phyloP scores from a whole-genome alignment of 2,113 vertebrate species.

The Sander vitreus region DNA sequence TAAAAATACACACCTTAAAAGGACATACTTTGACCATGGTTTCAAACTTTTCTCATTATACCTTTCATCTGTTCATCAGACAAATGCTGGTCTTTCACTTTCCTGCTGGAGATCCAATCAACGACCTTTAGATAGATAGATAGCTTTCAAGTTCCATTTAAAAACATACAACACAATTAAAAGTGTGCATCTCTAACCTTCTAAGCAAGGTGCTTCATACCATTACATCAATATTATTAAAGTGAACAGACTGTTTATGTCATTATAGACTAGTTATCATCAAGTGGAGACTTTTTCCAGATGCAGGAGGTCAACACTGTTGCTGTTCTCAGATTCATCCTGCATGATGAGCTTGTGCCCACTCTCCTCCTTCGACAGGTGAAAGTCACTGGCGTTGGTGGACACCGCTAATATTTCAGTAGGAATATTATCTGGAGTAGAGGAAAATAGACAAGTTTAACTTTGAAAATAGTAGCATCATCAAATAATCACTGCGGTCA shows the following conservation, averaged over 20 bases:
- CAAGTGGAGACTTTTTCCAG: neutral
- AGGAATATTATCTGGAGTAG: conserved; percentile 22
- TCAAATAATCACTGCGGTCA: neutral
- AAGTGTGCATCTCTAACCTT: too few species aligned
- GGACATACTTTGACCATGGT: neutral
- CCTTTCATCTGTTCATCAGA: neutral
- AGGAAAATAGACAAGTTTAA: neutral
- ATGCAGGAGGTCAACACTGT: neutral
- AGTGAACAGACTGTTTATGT: neutral
- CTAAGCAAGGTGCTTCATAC: neutral
- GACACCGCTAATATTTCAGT: neutral
- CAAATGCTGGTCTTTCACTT: neutral
- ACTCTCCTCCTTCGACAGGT: conserved; percentile 72
- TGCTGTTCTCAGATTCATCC: conserved; percentile 23
- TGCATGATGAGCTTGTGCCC: conserved; percentile 42
- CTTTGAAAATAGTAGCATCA: neutral
- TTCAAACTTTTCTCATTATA: neutral
- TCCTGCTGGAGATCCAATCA: neutral
- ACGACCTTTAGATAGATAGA: neutral
- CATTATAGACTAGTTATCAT: neutral
- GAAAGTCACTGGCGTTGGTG: conserved; percentile 25
- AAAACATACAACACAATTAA: too few species aligned
- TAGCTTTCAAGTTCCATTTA: too few species aligned
- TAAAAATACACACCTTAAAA: too few species aligned
- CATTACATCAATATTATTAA: neutral